A percentile compares a stretch with the other conserved stretches of the same genome.
Evolutionary conservation across 2,113 vertebrate genomes (phyloP).

Genomic region (Nothoprocta perdicaria): DNA sequence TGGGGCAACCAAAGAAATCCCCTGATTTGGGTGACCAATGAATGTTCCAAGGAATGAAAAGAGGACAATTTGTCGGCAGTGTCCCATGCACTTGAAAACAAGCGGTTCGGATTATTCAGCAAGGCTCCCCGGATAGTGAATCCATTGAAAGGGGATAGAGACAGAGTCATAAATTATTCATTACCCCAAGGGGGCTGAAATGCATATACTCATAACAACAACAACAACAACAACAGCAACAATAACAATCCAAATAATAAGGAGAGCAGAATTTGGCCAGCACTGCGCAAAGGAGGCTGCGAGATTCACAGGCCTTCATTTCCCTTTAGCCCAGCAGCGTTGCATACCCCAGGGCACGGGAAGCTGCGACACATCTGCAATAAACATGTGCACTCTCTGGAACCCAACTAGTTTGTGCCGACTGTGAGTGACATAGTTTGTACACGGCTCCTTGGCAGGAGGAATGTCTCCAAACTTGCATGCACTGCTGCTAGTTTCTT

Average conservation of each 20-base stretch:
- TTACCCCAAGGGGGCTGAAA: slow-evolving; percentile 35
- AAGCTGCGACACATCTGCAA: not conserved
- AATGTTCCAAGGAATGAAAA: slow-evolving; percentile 52
- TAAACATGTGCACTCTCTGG: not conserved
- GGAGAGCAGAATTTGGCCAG: not conserved
- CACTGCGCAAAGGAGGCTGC: not conserved
- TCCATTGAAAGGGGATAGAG: slow-evolving; percentile 55
- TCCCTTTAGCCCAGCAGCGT: not conserved
- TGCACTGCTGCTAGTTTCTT: not conserved
- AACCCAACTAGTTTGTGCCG: not conserved
- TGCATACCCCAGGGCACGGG: not conserved
- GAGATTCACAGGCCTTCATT: not conserved
- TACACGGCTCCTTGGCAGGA: not conserved
- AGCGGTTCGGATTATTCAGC: slow-evolving; percentile 66
- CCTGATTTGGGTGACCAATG: slow-evolving; percentile 48
- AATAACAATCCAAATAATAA: not conserved
- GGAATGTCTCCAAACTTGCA: not conserved
- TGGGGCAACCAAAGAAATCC: slow-evolving; percentile 17
- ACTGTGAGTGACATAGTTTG: not conserved
- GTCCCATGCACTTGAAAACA: slow-evolving; percentile 49
- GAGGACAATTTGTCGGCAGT: slow-evolving; percentile 57
- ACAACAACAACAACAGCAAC: slow-evolving; percentile 42
- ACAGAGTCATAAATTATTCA: slow-evolving; percentile 65
- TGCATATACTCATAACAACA: slow-evolving; percentile 64
- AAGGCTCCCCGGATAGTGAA: slow-evolving; percentile 62